A percentile compares a stretch with the other conserved stretches of the same genome.
Evolutionary conservation across 2,797 vertebrate species (phyloP).

Genomic region (Cyprinodon diabolis): DNA sequence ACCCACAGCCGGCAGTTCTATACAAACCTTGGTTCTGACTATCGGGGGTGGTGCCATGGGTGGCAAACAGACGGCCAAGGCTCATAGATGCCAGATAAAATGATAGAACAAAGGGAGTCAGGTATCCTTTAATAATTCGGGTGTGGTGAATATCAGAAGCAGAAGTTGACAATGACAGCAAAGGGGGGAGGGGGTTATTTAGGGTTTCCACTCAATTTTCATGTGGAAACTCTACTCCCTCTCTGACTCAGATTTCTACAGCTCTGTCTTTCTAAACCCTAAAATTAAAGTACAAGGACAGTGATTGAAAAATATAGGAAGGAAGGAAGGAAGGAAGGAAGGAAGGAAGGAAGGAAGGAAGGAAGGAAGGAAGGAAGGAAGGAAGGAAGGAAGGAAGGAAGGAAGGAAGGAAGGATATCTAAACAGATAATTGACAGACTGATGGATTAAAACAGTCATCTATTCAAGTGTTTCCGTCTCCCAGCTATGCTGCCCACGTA

Average conservation of each 20-base stretch:
- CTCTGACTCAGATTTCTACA: background rate
- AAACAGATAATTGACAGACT: background rate
- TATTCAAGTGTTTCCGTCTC: constrained; percentile 6
- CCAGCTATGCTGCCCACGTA: background rate
- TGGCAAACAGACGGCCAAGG: constrained; percentile 52
- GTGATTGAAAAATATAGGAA: background rate
- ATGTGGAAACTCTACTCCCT: background rate
- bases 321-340: no score
- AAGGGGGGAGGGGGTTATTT: constrained; percentile 20
- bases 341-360: no score
- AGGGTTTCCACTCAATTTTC: constrained; percentile 2
- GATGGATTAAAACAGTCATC: background rate
- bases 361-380: no score
- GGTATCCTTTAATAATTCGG: constrained; percentile 39
- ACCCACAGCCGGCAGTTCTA: constrained; percentile 29
- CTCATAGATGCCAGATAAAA: constrained; percentile 47
- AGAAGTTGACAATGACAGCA: constrained; percentile 23
- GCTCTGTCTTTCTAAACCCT: background rate
- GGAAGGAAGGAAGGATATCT: no score
- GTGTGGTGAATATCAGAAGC: constrained; percentile 19
- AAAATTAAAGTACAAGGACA: background rate
- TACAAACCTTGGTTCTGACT: constrained; percentile 36
- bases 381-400: no score
- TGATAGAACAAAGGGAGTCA: constrained; percentile 61
- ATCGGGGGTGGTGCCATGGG: constrained; percentile 29